Evolutionary conservation across 2,113 vertebrate genomes (phyloP).

Genomic region (Alligator mississippiensis): DNA sequence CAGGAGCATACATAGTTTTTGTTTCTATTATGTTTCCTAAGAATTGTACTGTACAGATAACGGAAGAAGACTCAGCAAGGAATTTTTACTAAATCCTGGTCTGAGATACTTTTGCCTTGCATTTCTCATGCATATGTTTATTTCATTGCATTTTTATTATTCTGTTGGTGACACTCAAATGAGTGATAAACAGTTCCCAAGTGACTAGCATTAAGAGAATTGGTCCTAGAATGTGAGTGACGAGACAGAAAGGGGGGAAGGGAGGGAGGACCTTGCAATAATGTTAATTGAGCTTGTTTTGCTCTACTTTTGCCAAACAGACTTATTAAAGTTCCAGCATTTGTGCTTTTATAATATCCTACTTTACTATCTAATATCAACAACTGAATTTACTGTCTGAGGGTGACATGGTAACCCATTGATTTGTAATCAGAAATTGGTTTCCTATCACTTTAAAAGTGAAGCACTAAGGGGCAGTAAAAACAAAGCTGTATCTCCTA

Average conservation of each 20-base stretch:
- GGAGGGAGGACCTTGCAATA: background rate
- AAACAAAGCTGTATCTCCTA: slow-evolving; percentile 74
- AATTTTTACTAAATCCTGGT: background rate
- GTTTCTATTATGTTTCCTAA: slow-evolving; percentile 49
- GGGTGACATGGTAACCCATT: slow-evolving; percentile 59
- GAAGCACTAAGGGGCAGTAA: slow-evolving; percentile 80
- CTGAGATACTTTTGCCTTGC: background rate
- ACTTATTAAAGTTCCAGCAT: background rate
- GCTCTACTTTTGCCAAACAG: background rate
- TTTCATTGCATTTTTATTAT: background rate
- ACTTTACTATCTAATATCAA: background rate
- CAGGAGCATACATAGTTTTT: slow-evolving; percentile 54
- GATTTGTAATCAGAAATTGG: slow-evolving; percentile 80
- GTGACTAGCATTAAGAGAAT: background rate
- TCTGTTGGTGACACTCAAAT: background rate
- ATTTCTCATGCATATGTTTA: background rate
- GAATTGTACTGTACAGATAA: background rate
- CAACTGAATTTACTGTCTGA: slow-evolving; percentile 17
- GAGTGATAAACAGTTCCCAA: background rate
- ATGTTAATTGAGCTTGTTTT: background rate
- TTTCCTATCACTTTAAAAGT: slow-evolving; percentile 81
- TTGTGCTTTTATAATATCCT: background rate
- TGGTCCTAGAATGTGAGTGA: background rate
- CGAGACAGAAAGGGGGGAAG: background rate
- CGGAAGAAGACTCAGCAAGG: background rate